Conservation (phyloP, 2,113 vertebrate species). For the Forbesichthys agassizii region DNA sequence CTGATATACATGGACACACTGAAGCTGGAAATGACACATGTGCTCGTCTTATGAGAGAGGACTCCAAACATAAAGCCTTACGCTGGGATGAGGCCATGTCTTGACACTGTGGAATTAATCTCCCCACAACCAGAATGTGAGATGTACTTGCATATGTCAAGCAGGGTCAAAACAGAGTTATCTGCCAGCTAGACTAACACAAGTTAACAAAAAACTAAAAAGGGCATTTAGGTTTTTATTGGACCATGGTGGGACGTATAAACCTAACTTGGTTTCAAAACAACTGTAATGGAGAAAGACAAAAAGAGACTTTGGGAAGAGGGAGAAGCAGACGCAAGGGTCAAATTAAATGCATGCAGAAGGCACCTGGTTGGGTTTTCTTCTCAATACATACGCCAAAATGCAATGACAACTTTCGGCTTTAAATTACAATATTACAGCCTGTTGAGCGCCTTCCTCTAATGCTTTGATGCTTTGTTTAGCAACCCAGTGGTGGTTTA, state of each 20-base stretch:
- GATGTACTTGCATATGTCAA: neutral
- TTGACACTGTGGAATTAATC: too few relatives aligned
- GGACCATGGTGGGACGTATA: neutral
- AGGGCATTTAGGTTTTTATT: neutral
- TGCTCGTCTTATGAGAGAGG: too few relatives aligned
- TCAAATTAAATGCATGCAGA: too few relatives aligned
- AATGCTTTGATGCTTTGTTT: too few relatives aligned
- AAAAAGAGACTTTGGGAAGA: neutral
- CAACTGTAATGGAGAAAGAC: neutral
- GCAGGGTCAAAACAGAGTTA: constrained; percentile 5
- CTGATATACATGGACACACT: too few relatives aligned
- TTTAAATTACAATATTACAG: neutral
- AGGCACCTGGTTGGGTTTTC: too few relatives aligned
- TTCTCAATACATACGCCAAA: neutral
- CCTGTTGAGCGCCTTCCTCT: too few relatives aligned
- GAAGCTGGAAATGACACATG: too few relatives aligned
- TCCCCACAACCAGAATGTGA: too few relatives aligned
- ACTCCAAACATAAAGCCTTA: too few relatives aligned
- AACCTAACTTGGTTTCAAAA: neutral
- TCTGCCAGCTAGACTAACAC: constrained; percentile 29
- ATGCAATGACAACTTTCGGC: neutral
- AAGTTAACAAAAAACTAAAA: constrained; percentile 3
- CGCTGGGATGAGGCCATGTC: too few relatives aligned
- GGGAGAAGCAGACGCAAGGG: neutral
- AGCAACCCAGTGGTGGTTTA: too few relatives aligned